Base-by-base conservation (phyloP, 2,113 vertebrate genomes). In the Anolis carolinensis region DNA sequence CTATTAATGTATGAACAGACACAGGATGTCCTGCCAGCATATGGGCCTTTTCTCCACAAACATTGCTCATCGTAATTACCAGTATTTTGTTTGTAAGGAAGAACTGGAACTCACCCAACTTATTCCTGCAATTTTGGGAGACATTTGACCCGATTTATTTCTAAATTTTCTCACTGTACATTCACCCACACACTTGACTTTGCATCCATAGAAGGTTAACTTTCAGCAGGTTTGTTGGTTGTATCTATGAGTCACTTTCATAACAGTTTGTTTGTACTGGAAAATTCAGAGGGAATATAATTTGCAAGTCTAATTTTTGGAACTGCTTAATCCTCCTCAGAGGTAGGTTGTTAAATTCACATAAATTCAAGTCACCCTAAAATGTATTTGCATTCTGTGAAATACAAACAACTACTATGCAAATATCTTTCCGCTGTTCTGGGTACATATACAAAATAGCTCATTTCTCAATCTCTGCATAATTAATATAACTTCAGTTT, bases 191-290 rank as follows among this genome's bases (percentile, higher is more conserved):
- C 83, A 75, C 86, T 82, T 79, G 84, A 81, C 80, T 55, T 91
- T 79, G 23, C 85, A 85, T 34, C 91, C 79, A 89, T 90, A 90
- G 78, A 93, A 0, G 5, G 89, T 88, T 87, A 87, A 34, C 34
- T 89, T 16, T 75, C 23, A 23, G 55, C 79, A 87, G 89, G 91
- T 87, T 89, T 91, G 89, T 89, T 88, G 88, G 78, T 67, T 74
- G 84, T 88, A 89, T 81, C 84, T 78, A 89, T 93, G 93, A 94
- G 91, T 94, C 94, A 94, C 90, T 92, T 94, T 93, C 90, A 89
- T 67, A 90, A 87, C 76, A 91, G 79, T 87, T 87, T 82, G 21
- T 63, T 88, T 91, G 87, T 89, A 87, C 92, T 91, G 89, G 94
- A 92, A 89, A 89, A 92, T 92, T n/a, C 9, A n/a, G 21, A 81